These are phyloP conservation scores for Colius striatus DNA, from an alignment of 2,113 vertebrate species.

Conservation along the genomic window DNA sequence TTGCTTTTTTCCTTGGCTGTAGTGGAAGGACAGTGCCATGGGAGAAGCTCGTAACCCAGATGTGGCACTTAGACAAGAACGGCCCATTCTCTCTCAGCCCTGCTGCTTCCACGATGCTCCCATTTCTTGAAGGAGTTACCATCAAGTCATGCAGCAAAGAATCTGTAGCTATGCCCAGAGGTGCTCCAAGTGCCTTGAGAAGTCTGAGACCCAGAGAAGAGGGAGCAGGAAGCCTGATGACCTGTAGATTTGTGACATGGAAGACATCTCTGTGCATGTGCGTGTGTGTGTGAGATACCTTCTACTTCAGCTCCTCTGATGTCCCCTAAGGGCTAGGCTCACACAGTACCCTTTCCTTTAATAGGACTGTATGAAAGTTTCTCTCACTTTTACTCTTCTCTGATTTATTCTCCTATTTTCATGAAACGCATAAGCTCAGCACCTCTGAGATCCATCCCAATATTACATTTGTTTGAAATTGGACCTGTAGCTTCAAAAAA, in stretches of 20 bases:
- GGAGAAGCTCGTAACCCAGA: not conserved
- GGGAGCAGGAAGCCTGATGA: not conserved
- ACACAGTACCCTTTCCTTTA: not conserved
- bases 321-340: not conserved
- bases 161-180: not conserved
- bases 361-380: not conserved
- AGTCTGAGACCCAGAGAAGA: not conserved
- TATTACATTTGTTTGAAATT: not conserved
- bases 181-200: not conserved
- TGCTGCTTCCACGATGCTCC: not conserved
- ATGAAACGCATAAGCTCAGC: not conserved
- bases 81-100: not conserved
- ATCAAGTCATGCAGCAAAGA: not conserved
- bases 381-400: not conserved
- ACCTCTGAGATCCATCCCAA: not conserved
- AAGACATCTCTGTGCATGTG: not conserved
- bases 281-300: fast-evolving
- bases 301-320: not conserved
- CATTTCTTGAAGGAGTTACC: not conserved
- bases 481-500: not conserved
- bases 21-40: not conserved
- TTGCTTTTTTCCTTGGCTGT: not conserved
- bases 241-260: not conserved
- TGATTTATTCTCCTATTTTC: not conserved
- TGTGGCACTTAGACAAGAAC: not conserved